Evolutionary conservation across 2,888 invertebrate species (phyloP).

Genomic region (Hydroisotoma schaefferi): DNA sequence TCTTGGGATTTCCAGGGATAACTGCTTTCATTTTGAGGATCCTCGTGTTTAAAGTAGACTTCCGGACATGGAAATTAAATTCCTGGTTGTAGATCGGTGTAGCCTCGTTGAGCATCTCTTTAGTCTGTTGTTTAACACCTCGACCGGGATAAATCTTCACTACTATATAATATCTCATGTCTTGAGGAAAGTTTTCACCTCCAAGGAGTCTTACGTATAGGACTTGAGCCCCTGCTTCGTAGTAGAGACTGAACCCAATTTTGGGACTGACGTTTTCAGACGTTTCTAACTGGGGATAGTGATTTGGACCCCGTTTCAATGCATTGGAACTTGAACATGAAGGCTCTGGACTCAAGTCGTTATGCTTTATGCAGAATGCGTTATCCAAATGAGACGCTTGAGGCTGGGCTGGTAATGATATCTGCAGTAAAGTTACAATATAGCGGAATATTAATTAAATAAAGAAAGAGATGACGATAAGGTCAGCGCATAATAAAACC

Average conservation of each 20-base stretch:
- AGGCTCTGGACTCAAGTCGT: too few species aligned
- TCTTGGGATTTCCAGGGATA: constrained; percentile 31
- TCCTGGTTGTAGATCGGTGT: constrained; percentile 46
- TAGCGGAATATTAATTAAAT: not conserved
- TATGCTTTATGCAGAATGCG: too few species aligned
- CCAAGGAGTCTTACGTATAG: constrained; percentile 40
- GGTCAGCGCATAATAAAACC: too few species aligned
- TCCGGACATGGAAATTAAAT: constrained; percentile 45
- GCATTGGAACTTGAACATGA: constrained; percentile 18
- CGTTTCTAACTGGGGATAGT: constrained; percentile 42
- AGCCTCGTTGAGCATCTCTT: constrained; percentile 33
- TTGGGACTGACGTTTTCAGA: constrained; percentile 33
- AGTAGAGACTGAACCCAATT: constrained; percentile 43
- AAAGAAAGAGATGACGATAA: constrained; percentile 2
- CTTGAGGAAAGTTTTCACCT: constrained; percentile 44
- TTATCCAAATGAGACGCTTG: too few species aligned
- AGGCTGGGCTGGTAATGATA: constrained; percentile 32
- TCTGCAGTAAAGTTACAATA: constrained; percentile 12
- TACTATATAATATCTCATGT: constrained; percentile 32
- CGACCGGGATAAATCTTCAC: constrained; percentile 47
- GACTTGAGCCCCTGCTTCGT: constrained; percentile 38
- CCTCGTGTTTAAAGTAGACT: constrained; percentile 40
- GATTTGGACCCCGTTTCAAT: not conserved
- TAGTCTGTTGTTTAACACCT: constrained; percentile 41
- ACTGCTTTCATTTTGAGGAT: constrained; percentile 43